Conservation (phyloP, 2,113 vertebrate genomes). For the Vimba vimba region DNA sequence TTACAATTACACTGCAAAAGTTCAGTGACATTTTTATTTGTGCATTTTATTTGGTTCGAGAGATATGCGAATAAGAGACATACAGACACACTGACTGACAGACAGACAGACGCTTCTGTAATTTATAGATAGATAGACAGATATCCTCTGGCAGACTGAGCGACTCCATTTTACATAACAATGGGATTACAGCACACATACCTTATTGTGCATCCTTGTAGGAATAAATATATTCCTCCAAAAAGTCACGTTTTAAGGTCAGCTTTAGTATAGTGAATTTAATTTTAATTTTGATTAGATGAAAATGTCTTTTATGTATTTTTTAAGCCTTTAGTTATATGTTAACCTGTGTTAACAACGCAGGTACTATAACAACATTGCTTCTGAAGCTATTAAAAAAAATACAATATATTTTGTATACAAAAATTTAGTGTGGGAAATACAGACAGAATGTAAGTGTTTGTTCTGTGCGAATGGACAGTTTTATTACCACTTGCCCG, state of each 20-base stretch:
- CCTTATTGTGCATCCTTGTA: constrained; percentile 12
- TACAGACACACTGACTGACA: too few species aligned
- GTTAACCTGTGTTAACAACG: too few species aligned
- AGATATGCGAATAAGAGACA: too few species aligned
- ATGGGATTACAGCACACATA: constrained; percentile 57
- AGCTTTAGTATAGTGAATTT: background rate
- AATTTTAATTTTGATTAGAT: background rate
- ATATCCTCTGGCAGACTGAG: constrained; percentile 61
- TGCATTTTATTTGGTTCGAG: too few species aligned
- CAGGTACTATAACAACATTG: background rate
- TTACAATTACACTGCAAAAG: too few species aligned
- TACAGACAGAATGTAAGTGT: constrained; percentile 3
- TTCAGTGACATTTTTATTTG: too few species aligned
- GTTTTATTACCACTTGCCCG: constrained; percentile 23
- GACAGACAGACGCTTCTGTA: too few species aligned
- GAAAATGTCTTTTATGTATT: background rate
- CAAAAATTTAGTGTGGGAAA: background rate
- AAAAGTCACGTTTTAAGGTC: too few species aligned
- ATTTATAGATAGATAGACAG: too few species aligned
- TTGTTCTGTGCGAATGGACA: constrained; percentile 28
- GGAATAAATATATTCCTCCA: background rate
- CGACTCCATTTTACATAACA: constrained; percentile 66
- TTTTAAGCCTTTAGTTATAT: background rate
- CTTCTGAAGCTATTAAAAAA: background rate
- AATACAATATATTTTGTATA: too few species aligned